A percentile compares a stretch with the other conserved stretches of the same genome.
Evolutionary conservation across 2,797 vertebrate species (phyloP).

Genomic region (Pseudocheirus occidentalis): DNA sequence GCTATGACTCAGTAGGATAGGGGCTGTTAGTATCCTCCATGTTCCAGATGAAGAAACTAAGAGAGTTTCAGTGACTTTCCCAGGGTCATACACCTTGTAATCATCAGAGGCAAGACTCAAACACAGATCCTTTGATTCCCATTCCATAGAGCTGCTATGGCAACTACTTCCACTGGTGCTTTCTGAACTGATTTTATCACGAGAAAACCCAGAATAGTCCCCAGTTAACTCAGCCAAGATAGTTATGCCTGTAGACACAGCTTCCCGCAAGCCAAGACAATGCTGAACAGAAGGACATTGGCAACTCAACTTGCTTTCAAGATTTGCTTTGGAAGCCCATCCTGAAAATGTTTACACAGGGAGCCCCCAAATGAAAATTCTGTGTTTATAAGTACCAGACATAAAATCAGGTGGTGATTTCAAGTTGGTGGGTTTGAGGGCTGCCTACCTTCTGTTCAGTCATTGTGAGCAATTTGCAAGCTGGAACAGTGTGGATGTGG

Average conservation of each 20-base stretch:
- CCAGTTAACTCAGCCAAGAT: not conserved
- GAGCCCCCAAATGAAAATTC: not conserved
- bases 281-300: not conserved
- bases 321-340: not conserved
- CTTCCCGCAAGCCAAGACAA: not conserved
- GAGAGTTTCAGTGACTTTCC: not conserved
- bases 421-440: not conserved
- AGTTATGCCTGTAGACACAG: not conserved
- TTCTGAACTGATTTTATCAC: not conserved
- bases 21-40: not conserved
- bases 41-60: not conserved
- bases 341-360: too few species aligned
- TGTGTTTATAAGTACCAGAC: not conserved
- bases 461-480: conserved; percentile 20
- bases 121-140: not conserved
- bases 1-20: not conserved
- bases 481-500: not conserved
- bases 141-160: not conserved
- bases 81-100: not conserved
- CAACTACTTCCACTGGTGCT: not conserved
- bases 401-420: not conserved
- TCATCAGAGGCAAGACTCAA: not conserved
- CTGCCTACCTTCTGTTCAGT: conserved; percentile 35
- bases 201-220: not conserved
- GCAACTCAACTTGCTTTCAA: not conserved